phyloP scores from a whole-genome alignment of 2,797 vertebrate species.

The Bufotes viridis region DNA sequence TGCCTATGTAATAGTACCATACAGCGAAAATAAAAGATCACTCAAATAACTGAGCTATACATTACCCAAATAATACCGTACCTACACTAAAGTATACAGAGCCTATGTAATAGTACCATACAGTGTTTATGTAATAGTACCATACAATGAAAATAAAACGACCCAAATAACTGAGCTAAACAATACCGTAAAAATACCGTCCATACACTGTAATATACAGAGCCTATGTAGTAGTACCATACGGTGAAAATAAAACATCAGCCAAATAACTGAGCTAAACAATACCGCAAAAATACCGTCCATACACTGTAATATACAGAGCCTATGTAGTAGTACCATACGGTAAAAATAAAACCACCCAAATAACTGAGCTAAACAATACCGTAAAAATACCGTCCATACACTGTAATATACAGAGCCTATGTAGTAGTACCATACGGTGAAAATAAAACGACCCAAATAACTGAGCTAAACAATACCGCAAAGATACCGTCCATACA shows the following conservation, averaged over 20 bases:
- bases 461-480: not conserved
- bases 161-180: no score
- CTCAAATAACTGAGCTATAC: no score
- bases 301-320: not conserved
- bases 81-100: no score
- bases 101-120: no score
- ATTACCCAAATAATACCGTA: no score
- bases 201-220: not conserved
- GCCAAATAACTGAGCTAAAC: not conserved
- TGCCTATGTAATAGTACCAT: no score
- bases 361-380: no score
- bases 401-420: no score
- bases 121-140: no score
- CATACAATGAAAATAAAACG: no score
- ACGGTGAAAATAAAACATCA: not conserved
- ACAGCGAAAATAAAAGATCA: no score
- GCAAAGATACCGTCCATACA: not conserved
- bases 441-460: not conserved
- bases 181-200: not conserved
- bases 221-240: not conserved
- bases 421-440: not conserved
- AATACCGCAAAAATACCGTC: not conserved
- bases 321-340: not conserved
- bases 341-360: not conserved
- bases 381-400: no score